phyloP scores from a whole-genome alignment of 1,140 invertebrate species.

The Nasonia vitripennis region DNA sequence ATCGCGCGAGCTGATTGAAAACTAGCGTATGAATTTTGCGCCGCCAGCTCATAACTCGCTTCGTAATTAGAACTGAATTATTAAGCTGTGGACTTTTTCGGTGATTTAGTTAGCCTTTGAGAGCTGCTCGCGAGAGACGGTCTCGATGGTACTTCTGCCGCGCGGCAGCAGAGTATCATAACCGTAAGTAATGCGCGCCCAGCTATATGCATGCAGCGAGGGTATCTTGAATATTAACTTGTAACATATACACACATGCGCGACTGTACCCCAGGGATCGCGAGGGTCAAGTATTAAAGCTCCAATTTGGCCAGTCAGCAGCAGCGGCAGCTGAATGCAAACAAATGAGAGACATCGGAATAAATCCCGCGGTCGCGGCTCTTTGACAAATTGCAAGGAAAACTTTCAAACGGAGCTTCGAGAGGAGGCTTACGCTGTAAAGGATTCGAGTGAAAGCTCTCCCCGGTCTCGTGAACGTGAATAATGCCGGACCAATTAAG shows the following conservation, averaged over 20 bases:
- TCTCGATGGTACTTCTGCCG: not conserved
- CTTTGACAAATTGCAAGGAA: slow-evolving; percentile 30
- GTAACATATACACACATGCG: too few relatives aligned
- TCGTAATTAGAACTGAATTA: too few relatives aligned
- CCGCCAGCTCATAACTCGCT: too few relatives aligned
- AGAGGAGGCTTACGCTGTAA: slow-evolving; percentile 17
- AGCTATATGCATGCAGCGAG: too few relatives aligned
- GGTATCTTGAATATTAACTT: too few relatives aligned
- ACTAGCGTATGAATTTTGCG: not conserved
- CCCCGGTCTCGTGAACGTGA: slow-evolving; percentile 56
- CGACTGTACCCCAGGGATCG: too few relatives aligned
- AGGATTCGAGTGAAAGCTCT: slow-evolving; percentile 42
- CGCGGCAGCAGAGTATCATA: not conserved
- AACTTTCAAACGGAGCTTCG: not conserved
- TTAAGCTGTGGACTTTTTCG: not conserved
- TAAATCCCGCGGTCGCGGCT: not conserved
- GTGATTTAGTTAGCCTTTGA: not conserved
- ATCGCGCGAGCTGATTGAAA: not conserved
- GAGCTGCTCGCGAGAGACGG: not conserved
- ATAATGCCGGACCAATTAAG: slow-evolving; percentile 67
- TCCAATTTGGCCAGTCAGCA: not conserved
- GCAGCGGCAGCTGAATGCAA: not conserved
- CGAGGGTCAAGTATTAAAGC: not conserved
- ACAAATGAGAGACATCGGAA: not conserved
- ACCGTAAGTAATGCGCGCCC: not conserved